Percentiles rank a stretch among this genome's conserved stretches.
Conservation (phyloP, 2,113 vertebrate genomes). For the Pterocles burchelli region DNA sequence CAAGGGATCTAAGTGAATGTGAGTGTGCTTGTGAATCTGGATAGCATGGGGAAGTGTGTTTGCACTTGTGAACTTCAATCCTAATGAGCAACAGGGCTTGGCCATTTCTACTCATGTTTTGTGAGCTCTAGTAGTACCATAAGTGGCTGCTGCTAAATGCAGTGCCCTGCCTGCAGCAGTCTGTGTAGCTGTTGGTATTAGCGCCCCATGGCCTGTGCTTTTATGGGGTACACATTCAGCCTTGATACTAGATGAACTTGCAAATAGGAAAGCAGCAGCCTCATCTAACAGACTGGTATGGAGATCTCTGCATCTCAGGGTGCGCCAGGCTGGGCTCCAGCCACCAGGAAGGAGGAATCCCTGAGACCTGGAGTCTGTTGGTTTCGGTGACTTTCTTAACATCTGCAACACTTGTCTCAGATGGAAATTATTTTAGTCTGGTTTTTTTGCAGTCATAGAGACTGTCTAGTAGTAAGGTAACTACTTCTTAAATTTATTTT, state of each 20-base stretch:
- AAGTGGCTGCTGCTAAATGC: fast-evolving
- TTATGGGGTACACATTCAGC: too few relatives aligned
- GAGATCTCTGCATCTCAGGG: not conserved
- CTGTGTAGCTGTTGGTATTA: fast-evolving
- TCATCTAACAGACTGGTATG: not conserved
- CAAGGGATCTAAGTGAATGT: not conserved
- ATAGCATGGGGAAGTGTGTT: not conserved
- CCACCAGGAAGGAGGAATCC: fast-evolving
- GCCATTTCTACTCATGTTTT: not conserved
- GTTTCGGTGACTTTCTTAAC: not conserved
- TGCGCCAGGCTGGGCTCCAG: not conserved
- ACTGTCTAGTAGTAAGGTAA: not conserved
- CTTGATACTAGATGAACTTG: not conserved
- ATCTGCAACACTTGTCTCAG: not conserved
- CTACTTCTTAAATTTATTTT: not conserved
- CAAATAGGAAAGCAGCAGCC: not conserved
- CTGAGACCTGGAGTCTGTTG: not conserved
- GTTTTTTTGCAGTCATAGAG: not conserved
- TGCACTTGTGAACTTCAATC: not conserved
- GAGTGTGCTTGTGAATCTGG: not conserved
- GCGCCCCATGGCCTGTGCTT: not conserved
- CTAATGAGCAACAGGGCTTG: not conserved
- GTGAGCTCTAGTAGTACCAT: not conserved
- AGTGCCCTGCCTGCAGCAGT: not conserved
- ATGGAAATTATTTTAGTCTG: not conserved